Percentiles rank a stretch among this genome's conserved stretches.
These are phyloP conservation scores for Micromys minutus DNA, from an alignment of 2,113 vertebrate species.

Conservation along the genomic window DNA sequence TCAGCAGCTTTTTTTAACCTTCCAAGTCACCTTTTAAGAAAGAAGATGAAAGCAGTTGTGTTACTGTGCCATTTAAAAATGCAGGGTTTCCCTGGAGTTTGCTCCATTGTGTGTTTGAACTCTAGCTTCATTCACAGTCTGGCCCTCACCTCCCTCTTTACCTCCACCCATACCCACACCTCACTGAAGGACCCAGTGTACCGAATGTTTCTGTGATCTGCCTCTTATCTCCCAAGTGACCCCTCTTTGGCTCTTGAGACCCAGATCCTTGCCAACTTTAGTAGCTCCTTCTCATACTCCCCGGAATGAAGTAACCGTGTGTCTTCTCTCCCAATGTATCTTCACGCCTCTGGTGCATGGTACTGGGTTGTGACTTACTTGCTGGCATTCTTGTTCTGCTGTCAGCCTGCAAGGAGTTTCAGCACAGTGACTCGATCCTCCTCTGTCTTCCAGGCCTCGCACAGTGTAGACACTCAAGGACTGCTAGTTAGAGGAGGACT, in stretches of 20 bases:
- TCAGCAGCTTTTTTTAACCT: not conserved
- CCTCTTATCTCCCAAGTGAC: not conserved
- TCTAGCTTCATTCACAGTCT: not conserved
- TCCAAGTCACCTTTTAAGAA: not conserved
- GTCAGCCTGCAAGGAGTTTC: not conserved
- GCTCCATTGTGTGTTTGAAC: not conserved
- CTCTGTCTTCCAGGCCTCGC: not conserved
- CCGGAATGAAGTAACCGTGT: accelerated
- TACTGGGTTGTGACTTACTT: not conserved
- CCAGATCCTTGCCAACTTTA: not conserved
- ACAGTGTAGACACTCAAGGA: not conserved
- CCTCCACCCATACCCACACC: not conserved
- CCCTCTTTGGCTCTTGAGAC: not conserved
- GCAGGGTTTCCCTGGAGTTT: not conserved
- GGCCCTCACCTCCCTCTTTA: not conserved
- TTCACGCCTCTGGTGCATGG: accelerated
- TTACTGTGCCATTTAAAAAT: not conserved
- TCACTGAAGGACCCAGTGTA: no score
- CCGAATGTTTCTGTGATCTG: not conserved
- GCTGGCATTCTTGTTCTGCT: not conserved
- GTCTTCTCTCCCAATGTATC: not conserved
- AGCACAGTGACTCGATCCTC: not conserved
- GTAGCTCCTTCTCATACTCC: not conserved
- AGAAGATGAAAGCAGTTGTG: not conserved
- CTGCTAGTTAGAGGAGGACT: not conserved